Evolutionary conservation across 2,888 invertebrate genomes (phyloP), one percentile per base, ranked within the genome.

Genomic region (Phlogophora meticulosa): DNA sequence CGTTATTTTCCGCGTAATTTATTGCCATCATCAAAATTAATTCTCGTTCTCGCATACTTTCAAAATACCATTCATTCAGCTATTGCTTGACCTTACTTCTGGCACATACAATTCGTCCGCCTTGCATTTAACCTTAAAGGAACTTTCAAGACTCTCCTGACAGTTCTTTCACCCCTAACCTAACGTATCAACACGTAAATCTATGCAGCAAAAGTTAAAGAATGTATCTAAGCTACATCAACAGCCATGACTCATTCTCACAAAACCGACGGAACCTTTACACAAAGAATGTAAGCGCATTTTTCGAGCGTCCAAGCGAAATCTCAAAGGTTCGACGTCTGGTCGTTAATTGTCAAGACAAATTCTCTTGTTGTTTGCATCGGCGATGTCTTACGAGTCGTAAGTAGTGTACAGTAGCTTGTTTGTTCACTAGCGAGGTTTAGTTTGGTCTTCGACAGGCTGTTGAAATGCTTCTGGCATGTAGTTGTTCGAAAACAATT

Each of bases 351-450:
- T 89, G 86, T 73, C 86, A 89, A 81, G 78, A 86, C 89, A 91
- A 92, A 90, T 87, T 77, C 72, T 51, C 67, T 68, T 53, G 80
- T 82, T 84, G 87, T 88, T 88, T 87, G 86, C 85, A 75, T 73
- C 85, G 84, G 81, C 81, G 82, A 83, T 81, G 85, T 81, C 85
- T 87, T 84, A 83, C 87, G 87, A 81, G 82, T 85, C 85, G 85
- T 87, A 86, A 90, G 88, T 87, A 87, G 87, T 89, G 87, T 86
- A 87, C 89, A 87, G 90, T 90, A 87, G 89, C 89, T 70, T 89
- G 82, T 90, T 91, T 88, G 70, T 53, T 46, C 63, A 60, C 51
- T 49, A 49, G 32, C 43, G 55, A 48, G 55, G 63, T 56, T 63
- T 34, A 66, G 66, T 63, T 79, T 72, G 64, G 66, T 67, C 49